A percentile compares a stretch with the other conserved stretches of the same genome.
Evolutionary conservation across 2,888 invertebrate species (phyloP).

Genomic region (Blastobasis lacticolella): DNA sequence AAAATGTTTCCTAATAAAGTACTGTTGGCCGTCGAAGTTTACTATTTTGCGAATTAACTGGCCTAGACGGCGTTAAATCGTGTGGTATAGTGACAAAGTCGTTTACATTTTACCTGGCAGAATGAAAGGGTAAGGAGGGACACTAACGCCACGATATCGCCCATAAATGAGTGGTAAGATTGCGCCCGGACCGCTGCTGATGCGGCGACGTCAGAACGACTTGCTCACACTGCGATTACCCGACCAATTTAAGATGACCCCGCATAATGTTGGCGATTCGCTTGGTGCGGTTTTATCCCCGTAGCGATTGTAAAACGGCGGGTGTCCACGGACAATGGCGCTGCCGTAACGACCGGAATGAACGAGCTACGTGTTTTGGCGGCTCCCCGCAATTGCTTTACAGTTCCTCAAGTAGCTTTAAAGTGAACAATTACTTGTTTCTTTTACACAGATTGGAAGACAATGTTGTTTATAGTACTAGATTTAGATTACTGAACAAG

Average conservation of each 20-base stretch:
- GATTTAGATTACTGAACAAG: too few relatives aligned
- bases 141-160: constrained; percentile 40
- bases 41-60: too few relatives aligned
- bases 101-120: constrained; percentile 10
- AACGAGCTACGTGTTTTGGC: constrained; percentile 69
- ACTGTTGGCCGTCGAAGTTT: too few relatives aligned
- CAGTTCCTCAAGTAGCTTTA: constrained; percentile 24
- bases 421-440: neutral
- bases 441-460: neutral
- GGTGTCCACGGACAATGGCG: constrained; percentile 38
- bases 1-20: too few relatives aligned
- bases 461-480: neutral
- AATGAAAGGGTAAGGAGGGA: constrained; percentile 11
- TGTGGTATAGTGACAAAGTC: constrained; percentile 1
- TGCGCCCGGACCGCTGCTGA: constrained; percentile 59
- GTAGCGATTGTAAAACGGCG: constrained; percentile 10
- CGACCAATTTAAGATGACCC: constrained; percentile 41
- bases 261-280: constrained; percentile 16
- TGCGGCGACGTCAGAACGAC: constrained; percentile 54
- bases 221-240: constrained; percentile 49
- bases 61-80: too few relatives aligned
- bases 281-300: constrained; percentile 4
- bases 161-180: constrained; percentile 48
- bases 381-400: constrained; percentile 54
- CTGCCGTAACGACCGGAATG: constrained; percentile 49